phyloP scores from a whole-genome alignment of 2,797 vertebrate species.

The Phoebastria nigripes region DNA sequence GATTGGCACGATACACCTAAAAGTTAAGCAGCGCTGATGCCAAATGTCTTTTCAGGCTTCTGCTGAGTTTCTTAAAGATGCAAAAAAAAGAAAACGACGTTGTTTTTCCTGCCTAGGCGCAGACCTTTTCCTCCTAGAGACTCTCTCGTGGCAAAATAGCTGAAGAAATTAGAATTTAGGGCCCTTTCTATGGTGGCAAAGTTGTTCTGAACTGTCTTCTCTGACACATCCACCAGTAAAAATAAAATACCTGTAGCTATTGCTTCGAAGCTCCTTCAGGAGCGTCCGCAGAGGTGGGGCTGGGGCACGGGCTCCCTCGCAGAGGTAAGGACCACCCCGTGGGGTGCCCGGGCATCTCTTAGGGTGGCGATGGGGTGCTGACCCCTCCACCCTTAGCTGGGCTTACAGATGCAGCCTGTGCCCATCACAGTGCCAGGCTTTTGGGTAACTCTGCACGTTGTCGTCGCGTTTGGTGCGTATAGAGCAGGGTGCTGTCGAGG shows the following conservation, averaged over 20 bases:
- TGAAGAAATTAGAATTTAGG: neutral
- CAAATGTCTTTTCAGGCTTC: neutral
- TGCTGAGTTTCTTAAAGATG: neutral
- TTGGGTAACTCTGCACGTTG: fast-evolving
- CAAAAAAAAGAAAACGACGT: neutral
- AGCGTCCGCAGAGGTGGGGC: neutral
- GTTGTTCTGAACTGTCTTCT: neutral
- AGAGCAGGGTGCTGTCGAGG: neutral
- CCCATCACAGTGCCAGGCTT: fast-evolving
- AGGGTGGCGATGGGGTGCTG: neutral
- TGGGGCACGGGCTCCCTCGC: fast-evolving
- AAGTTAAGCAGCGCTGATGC: neutral
- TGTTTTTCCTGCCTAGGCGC: neutral
- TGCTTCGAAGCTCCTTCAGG: neutral
- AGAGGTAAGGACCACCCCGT: fast-evolving
- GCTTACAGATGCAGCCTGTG: neutral
- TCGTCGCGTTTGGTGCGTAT: fast-evolving
- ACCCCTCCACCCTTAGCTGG: neutral
- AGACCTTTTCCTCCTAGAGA: neutral
- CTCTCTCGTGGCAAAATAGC: neutral
- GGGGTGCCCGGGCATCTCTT: neutral
- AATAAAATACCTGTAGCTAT: neutral
- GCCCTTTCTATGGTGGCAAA: neutral
- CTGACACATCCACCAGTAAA: neutral
- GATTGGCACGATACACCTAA: neutral